phyloP scores from a whole-genome alignment of 2,797 vertebrate genomes.

The Bufotes viridis region DNA sequence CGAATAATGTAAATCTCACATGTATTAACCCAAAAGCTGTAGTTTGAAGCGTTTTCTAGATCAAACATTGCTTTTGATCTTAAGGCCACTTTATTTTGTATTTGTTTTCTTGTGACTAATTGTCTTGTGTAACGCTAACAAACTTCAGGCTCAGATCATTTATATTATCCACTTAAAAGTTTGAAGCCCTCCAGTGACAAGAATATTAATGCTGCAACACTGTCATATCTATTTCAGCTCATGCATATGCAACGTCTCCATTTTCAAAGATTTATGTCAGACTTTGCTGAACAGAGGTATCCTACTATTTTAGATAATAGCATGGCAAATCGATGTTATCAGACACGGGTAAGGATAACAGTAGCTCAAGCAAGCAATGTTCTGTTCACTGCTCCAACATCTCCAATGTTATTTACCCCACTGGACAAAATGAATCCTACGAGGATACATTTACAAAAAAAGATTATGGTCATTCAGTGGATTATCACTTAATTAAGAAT shows the following conservation, averaged over 20 bases:
- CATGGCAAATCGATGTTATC: slow-evolving; percentile 99
- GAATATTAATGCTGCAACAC: slow-evolving; percentile 99
- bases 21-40: slow-evolving; percentile 52
- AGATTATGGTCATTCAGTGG: slow-evolving; percentile 95
- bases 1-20: slow-evolving; percentile 57
- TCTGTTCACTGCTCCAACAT: slow-evolving; percentile 69
- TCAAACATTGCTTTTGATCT: slow-evolving; percentile 53
- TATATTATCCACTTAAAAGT: slow-evolving; percentile 98
- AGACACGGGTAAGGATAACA: slow-evolving; percentile 81
- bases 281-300: slow-evolving; percentile 99
- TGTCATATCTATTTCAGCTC: slow-evolving; percentile 99
- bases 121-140: slow-evolving; percentile 89
- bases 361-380: slow-evolving; percentile 69
- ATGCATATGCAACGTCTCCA: slow-evolving; percentile 91
- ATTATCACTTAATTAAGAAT: slow-evolving; percentile 99
- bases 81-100: slow-evolving; percentile 53
- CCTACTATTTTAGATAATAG: slow-evolving; percentile 99
- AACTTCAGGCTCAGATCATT: slow-evolving; percentile 94
- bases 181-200: slow-evolving; percentile 99
- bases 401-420: slow-evolving; percentile 77
- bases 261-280: slow-evolving; percentile 99
- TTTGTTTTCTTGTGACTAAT: slow-evolving; percentile 87
- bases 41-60: slow-evolving; percentile 46
- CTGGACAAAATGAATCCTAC: slow-evolving; percentile 77
- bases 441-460: slow-evolving; percentile 75